These are phyloP conservation scores for Megaceryle maxima DNA, from an alignment of 2,113 vertebrate genomes.

Conservation along the genomic window DNA sequence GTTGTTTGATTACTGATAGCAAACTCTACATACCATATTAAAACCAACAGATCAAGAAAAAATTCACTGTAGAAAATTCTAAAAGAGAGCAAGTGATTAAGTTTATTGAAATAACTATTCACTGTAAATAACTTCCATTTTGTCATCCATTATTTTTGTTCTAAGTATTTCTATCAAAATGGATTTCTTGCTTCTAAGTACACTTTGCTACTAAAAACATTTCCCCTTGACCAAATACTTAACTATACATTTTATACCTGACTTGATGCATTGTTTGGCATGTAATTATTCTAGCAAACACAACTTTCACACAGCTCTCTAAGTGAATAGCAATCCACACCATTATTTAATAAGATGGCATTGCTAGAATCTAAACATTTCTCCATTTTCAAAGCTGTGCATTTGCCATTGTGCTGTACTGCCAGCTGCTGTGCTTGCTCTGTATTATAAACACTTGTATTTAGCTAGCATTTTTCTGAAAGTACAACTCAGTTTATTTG, in stretches of 20 bases:
- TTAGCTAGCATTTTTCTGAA: background rate
- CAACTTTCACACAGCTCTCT: background rate
- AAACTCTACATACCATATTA: background rate
- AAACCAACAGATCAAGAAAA: background rate
- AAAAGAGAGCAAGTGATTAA: background rate
- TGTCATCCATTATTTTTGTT: background rate
- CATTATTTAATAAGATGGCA: constrained; percentile 21
- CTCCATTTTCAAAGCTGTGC: background rate
- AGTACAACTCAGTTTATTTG: background rate
- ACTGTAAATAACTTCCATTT: background rate
- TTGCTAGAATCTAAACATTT: constrained; percentile 13
- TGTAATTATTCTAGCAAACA: constrained; percentile 6
- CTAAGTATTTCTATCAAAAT: background rate
- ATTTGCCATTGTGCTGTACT: background rate
- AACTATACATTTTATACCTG: constrained; percentile 21
- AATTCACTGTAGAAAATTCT: background rate
- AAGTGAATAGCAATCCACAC: background rate
- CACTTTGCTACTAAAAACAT: constrained; percentile 20
- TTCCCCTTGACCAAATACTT: constrained; percentile 32
- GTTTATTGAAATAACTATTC: background rate
- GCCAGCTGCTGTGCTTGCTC: constrained; percentile 23
- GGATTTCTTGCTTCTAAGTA: background rate
- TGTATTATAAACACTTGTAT: background rate
- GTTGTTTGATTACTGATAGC: background rate
- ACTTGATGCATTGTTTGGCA: background rate